Evolutionary conservation across 2,113 vertebrate species (phyloP), one percentile per base, ranked within the genome.

Genomic region (Arothron firmamentum): DNA sequence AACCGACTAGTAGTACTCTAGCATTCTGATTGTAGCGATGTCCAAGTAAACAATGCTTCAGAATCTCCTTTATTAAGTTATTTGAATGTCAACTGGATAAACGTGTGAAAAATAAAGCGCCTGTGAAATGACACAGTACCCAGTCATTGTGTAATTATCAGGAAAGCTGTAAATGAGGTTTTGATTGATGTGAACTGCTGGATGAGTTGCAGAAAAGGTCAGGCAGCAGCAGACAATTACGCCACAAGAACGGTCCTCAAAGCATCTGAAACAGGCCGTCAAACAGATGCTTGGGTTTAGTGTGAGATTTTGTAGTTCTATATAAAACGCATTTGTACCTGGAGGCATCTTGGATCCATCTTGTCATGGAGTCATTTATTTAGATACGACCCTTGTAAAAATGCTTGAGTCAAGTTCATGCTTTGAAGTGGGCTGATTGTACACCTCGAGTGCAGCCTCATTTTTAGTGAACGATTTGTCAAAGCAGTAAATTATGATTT

Each of bases 121-220:
- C 56, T 67, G 59, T 70, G 62, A 73, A 79, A 79, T 55, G 52
- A 48, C 51, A 71, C 52, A 67, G 64, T 62, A 70, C 56, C 59
- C 70, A 59, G 28, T 62, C 50, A 50, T n/a, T 73, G 45, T 5
- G 45, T 77, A 84, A 81, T 75, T 79, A 62, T 54, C 6, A 53
- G 59, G 54, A 59, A 0, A 66, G 70, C 52, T 59, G 56, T 70
- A 75, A 84, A 84, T 84, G 43, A 77, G 70, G 72, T 72, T 81
- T 74, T 68, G 80, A 80, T 80, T 72, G 72, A 78, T 78, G 72
- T 70, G 69, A 76, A 78, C 51, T 68, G 78, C 66, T 61, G 64
- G 59, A 64, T 62, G 72, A 65, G 62, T 71, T 74, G 59, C 38
- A 72, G 65, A 65, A 75, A 85, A 85, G 72, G 79, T 82, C 68